Evolutionary conservation across 2,888 invertebrate genomes (phyloP).

Genomic region (Dichetophora obliterata): DNA sequence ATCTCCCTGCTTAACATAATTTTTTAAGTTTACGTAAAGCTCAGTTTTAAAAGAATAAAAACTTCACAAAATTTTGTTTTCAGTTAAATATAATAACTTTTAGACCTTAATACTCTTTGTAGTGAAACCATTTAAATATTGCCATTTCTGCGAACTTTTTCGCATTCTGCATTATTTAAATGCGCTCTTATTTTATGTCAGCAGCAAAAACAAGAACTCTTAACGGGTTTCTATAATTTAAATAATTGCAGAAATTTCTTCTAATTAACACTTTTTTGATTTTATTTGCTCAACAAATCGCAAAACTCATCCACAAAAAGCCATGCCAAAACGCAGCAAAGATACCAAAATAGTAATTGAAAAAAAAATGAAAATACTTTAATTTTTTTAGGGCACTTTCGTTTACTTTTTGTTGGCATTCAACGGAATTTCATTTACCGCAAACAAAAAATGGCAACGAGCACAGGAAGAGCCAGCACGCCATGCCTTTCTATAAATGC

Average conservation of each 20-base stretch:
- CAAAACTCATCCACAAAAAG: not conserved
- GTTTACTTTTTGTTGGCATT: constrained; percentile 55
- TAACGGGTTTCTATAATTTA: constrained; percentile 9
- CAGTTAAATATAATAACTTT: no score
- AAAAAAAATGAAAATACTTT: constrained; percentile 47
- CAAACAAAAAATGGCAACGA: constrained; percentile 40
- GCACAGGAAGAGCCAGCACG: constrained; percentile 27
- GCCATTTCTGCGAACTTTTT: not conserved
- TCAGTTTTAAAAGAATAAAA: no score
- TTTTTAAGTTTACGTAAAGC: no score
- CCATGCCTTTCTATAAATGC: not conserved
- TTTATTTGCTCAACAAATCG: constrained; percentile 12
- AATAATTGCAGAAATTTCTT: constrained; percentile 22
- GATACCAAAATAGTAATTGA: not conserved
- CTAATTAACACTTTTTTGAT: constrained; percentile 33
- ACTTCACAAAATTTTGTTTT: no score
- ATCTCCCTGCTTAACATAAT: no score
- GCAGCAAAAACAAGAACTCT: not conserved
- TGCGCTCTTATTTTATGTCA: not conserved
- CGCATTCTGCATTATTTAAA: no score
- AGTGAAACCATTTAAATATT: not conserved
- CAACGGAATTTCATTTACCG: constrained; percentile 43
- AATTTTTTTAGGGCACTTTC: constrained; percentile 65
- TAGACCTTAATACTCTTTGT: not conserved
- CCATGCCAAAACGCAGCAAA: not conserved